phyloP scores from a whole-genome alignment of 1,140 invertebrate species.

The Tetragnatha versicolor region DNA sequence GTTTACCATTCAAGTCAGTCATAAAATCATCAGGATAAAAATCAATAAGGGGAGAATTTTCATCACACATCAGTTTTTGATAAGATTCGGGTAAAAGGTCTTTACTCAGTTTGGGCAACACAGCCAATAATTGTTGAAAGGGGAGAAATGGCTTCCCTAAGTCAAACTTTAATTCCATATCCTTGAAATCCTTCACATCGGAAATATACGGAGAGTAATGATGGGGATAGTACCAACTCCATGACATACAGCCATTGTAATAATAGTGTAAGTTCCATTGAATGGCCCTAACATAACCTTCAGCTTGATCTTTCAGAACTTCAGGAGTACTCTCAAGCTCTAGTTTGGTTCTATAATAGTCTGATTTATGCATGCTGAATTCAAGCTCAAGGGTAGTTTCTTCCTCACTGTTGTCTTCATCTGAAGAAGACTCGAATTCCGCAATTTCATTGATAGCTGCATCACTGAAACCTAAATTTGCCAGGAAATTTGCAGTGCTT shows the following conservation, averaged over 20 bases:
- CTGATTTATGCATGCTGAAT: constrained; percentile 83
- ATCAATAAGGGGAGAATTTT: constrained; percentile 82
- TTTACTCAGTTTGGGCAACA: constrained; percentile 81
- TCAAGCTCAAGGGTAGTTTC: constrained; percentile 68
- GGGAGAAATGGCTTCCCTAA: constrained; percentile 88
- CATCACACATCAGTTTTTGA: constrained; percentile 81
- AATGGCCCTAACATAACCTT: constrained; percentile 88
- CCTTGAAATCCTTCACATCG: constrained; percentile 81
- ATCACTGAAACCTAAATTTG: constrained; percentile 41
- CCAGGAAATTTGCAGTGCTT: constrained; percentile 26
- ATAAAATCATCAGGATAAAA: constrained; percentile 92
- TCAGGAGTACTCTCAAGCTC: constrained; percentile 75
- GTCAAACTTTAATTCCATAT: constrained; percentile 74
- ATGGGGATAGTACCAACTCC: constrained; percentile 97
- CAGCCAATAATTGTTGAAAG: constrained; percentile 92
- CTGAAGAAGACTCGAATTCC: constrained; percentile 52
- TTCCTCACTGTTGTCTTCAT: constrained; percentile 58
- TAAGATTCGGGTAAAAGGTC: constrained; percentile 81
- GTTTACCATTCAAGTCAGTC: constrained; percentile 89
- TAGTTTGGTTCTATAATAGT: constrained; percentile 92
- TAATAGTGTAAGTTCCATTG: constrained; percentile 98
- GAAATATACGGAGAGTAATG: constrained; percentile 97
- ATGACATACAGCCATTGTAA: constrained; percentile 93
- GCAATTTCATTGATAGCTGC: constrained; percentile 12
- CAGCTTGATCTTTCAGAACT: constrained; percentile 79